These are phyloP conservation scores for Erebia epiphron DNA, from an alignment of 2,888 invertebrate species.

Conservation along the genomic window DNA sequence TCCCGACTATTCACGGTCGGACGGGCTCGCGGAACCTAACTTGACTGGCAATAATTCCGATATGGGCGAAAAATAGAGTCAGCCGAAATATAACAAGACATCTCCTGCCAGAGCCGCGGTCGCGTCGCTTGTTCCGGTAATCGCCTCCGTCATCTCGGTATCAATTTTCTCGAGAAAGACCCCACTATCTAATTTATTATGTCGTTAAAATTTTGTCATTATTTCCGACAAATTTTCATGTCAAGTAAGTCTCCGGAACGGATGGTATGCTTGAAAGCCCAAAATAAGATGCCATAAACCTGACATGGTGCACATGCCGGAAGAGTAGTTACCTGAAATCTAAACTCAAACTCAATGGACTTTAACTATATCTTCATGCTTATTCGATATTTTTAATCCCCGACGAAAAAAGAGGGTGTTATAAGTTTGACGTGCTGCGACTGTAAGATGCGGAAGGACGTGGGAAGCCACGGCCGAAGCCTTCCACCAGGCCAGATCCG, in stretches of 20 bases:
- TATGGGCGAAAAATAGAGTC: conserved; percentile 62
- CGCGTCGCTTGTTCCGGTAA: conserved; percentile 72
- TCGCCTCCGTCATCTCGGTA: conserved; percentile 42
- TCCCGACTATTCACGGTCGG: conserved; percentile 74
- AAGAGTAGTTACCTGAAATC: background rate
- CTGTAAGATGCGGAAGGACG: too few species aligned
- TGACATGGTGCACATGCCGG: too few species aligned
- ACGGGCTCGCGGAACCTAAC: conserved; percentile 57
- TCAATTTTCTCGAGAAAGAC: conserved; percentile 47
- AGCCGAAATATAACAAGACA: conserved; percentile 59
- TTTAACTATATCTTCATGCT: background rate
- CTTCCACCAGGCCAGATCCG: too few species aligned
- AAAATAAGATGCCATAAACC: background rate
- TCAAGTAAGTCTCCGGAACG: conserved; percentile 46
- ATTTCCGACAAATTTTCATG: conserved; percentile 55
- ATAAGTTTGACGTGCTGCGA: too few species aligned
- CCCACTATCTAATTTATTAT: conserved; percentile 57
- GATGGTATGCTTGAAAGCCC: conserved; percentile 16
- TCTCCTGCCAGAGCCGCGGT: conserved; percentile 50
- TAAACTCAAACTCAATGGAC: background rate
- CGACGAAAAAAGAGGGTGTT: too few species aligned
- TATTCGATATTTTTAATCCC: background rate
- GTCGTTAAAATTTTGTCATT: conserved; percentile 55
- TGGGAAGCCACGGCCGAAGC: too few species aligned
- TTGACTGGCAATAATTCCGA: conserved; percentile 61